A percentile compares a stretch with the other conserved stretches of the same genome.
These are phyloP conservation scores for Clinocottus analis DNA, from an alignment of 2,113 vertebrate species.

Conservation along the genomic window DNA sequence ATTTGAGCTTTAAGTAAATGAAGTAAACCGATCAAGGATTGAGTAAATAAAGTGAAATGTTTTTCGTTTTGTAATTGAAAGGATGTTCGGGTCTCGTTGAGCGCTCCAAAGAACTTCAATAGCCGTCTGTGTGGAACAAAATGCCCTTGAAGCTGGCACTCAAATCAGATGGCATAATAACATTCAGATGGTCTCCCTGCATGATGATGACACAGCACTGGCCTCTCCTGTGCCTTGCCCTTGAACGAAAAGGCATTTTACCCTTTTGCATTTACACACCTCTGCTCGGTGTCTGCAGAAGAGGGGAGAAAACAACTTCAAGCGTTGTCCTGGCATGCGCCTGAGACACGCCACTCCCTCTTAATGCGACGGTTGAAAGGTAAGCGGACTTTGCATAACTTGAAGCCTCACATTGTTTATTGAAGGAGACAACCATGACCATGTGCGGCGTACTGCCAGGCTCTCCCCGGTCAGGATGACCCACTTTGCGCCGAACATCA, in stretches of 20 bases:
- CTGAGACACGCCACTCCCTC: conserved; percentile 29
- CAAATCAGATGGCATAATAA: conserved; percentile 67
- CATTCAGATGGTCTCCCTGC: conserved; percentile 75
- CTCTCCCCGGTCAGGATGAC: conserved; percentile 40
- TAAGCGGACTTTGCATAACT: conserved; percentile 52
- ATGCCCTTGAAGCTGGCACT: conserved; percentile 71
- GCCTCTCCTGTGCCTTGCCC: conserved; percentile 57
- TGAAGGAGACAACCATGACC: conserved; percentile 67
- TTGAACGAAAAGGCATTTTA: conserved; percentile 55
- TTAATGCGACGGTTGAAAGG: conserved; percentile 39
- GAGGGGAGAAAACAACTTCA: background rate
- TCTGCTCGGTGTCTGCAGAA: background rate
- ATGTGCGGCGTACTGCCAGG: conserved; percentile 6
- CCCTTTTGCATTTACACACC: conserved; percentile 17
- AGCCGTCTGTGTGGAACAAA: conserved; percentile 36
- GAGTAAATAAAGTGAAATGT: conserved; percentile 33
- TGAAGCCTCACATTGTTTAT: conserved; percentile 58
- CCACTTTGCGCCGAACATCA: conserved; percentile 42
- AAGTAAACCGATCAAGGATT: conserved; percentile 40
- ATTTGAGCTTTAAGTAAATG: conserved; percentile 29
- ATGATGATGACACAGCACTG: conserved; percentile 69
- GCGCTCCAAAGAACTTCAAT: conserved; percentile 27
- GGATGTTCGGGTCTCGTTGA: conserved; percentile 31
- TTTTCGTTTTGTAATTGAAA: conserved; percentile 40
- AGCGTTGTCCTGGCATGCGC: background rate